Evolutionary conservation across 2,797 vertebrate species (phyloP), one percentile per base, ranked within the genome.

Genomic region (Enteromius anoplus): DNA sequence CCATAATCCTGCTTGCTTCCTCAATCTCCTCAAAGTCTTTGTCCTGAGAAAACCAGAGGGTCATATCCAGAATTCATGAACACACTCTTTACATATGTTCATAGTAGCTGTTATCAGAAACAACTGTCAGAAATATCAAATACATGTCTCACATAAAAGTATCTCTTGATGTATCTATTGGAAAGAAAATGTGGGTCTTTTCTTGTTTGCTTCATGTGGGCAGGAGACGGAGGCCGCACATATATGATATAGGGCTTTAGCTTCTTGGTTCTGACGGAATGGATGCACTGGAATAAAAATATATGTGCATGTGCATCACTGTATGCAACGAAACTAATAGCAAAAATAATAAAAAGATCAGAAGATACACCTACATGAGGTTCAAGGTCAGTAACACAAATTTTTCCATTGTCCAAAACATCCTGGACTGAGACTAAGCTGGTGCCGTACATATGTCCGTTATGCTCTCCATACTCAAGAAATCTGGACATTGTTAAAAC

Each of bases 231-330:
- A 23, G 96, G 94, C 87, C 96, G 97, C 91, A 98, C 94, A 87
- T 96, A 99, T 91, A 98, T 95, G 81, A 98, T 89, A 66, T 95
- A 98, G n/a, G 96, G 96, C 89, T 97, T 97, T 87, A 98, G 88
- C 72, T 95, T 95, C 69, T 91, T 93, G 0, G 92, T 97, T 89
- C 96, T 91, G 88, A 96, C 92, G 45, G 91, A 21, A 81, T 91
- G 95, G 89, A 98, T 94, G 85, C 91, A 93, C 97, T 98, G 90
- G 49, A 47, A 64, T 70, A 1, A 17, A 84, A 29, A 80, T 1
- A 53, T 34, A 78, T 5, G 66, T 9, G 40, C 26, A 70, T 4
- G 29, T 19, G 21, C 19, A 72, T 81, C 37, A 62, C 76, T 76
- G 37, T 66, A 47, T 11, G 26, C 53, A 49, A 45, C 1, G 4